Evolutionary conservation across 2,113 vertebrate species (phyloP).

Genomic region (Takifugu bimaculatus): DNA sequence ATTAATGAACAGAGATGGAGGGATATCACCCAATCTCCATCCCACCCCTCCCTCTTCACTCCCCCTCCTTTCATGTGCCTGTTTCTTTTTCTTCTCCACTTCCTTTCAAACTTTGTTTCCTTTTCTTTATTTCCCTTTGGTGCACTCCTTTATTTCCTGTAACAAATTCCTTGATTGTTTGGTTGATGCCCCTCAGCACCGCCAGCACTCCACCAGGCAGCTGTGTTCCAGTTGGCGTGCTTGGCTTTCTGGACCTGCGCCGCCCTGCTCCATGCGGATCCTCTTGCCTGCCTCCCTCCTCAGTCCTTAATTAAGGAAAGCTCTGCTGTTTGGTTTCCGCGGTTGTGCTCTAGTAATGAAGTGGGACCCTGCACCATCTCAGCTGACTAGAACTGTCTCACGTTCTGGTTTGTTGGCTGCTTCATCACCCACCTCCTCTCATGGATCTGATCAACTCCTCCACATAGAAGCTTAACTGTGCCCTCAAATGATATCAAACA

Average conservation of each 20-base stretch:
- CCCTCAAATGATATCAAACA: too few relatives aligned
- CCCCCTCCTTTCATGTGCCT: constrained; percentile 43
- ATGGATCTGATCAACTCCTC: too few relatives aligned
- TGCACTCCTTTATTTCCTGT: constrained; percentile 8
- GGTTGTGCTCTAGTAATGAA: constrained; percentile 53
- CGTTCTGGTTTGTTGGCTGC: constrained; percentile 3
- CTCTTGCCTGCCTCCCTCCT: constrained; percentile 38
- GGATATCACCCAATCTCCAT: constrained; percentile 68
- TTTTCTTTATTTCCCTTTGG: constrained; percentile 38
- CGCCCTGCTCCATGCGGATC: constrained; percentile 40
- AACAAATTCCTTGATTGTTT: constrained; percentile 45
- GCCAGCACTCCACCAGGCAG: constrained; percentile 74
- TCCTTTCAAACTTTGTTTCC: constrained; percentile 43
- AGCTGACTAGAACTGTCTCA: constrained; percentile 16
- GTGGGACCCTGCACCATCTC: not conserved
- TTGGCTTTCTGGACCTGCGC: constrained; percentile 63
- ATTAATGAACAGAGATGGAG: constrained; percentile 76
- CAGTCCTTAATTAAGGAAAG: constrained; percentile 67
- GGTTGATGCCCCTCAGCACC: constrained; percentile 34
- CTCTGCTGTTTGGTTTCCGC: constrained; percentile 64
- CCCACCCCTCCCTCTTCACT: constrained; percentile 47
- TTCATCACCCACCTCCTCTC: not conserved
- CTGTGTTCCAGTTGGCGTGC: constrained; percentile 69
- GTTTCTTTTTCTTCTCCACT: constrained; percentile 44
- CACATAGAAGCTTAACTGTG: too few relatives aligned